Evolutionary conservation across 2,113 vertebrate species (phyloP).

Genomic region (Delphinapterus leucas): DNA sequence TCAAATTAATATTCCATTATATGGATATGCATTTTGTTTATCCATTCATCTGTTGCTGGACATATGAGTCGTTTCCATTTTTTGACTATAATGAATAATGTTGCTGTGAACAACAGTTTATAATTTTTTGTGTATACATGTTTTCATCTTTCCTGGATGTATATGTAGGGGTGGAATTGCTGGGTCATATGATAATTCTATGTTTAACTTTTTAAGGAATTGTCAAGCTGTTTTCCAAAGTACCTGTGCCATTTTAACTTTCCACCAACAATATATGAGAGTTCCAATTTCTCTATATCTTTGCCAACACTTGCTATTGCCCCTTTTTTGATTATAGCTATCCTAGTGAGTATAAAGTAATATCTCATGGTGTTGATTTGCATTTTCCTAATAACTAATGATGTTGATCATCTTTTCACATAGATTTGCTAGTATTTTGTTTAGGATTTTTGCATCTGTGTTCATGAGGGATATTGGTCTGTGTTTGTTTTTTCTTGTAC

Average conservation of each 20-base stretch:
- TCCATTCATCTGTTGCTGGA: not conserved
- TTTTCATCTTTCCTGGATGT: not conserved
- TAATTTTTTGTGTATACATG: not conserved
- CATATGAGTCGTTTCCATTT: not conserved
- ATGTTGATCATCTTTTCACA: not conserved
- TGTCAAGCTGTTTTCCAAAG: not conserved
- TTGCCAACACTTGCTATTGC: not conserved
- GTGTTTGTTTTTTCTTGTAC: not conserved
- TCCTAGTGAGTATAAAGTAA: not conserved
- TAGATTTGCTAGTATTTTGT: conserved; percentile 5
- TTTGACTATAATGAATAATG: not conserved
- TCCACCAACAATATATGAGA: not conserved
- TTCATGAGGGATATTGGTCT: not conserved
- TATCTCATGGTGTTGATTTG: not conserved
- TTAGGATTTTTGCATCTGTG: not conserved
- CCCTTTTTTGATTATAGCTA: not conserved
- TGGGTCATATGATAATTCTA: not conserved
- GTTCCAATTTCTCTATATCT: not conserved
- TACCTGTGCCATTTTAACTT: not conserved
- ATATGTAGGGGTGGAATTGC: not conserved
- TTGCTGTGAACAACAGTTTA: not conserved
- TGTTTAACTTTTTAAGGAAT: not conserved
- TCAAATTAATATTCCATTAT: not conserved
- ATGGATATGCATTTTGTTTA: not conserved
- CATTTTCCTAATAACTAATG: not conserved